Base-by-base conservation (phyloP, 2,797 vertebrate species). In the Bovichtus diacanthus region DNA sequence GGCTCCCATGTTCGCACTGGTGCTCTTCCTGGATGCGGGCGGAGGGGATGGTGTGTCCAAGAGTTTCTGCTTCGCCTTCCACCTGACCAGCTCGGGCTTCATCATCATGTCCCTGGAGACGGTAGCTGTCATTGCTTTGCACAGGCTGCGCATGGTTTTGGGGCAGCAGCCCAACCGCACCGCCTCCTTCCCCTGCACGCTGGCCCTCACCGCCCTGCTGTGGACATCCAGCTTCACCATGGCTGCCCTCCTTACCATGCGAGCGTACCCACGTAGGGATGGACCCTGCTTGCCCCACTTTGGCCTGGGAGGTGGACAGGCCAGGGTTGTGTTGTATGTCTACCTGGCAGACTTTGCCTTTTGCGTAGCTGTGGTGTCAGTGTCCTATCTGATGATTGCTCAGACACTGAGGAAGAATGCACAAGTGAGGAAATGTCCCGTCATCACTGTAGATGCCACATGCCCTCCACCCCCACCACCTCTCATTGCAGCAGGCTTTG, bases 71-170 rank as follows among this genome's bases (percentile, higher is more conserved):
- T 98, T 98, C 46, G 93, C 97, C 76, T 99, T 99, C 90, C 98
- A 98, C 89, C 91, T 99, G 79, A 97, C 97, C 86, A 97, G 97
- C 78, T 97, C 97, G 0, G 97, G 97, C 67, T 98, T 98, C 92
- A 96, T 98, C 91, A 97, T 99, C 91, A 97, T 99, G 97, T 99
- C 98, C 0, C 95, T 99, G 73, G 97, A 99, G 94, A 99, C 97
- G 0, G 98, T 98, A 61, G 98, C 98, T 0, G 97, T 96, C 73
- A 99, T 99, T 0, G 98, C 98, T 4, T 91, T 99, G 86, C 97
- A 98, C 83, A 94, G 98, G 16, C 96, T 99, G 31, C 96, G 96
- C 46, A 96, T 98, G 97, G 98, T 99, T 46, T 74, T 99, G 81
- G 97, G 98, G n/a, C 96, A 96, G 87, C 97, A 98, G 82, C 97